Conservation (phyloP, 2,888 invertebrate species). For the Lutraria lutraria region DNA sequence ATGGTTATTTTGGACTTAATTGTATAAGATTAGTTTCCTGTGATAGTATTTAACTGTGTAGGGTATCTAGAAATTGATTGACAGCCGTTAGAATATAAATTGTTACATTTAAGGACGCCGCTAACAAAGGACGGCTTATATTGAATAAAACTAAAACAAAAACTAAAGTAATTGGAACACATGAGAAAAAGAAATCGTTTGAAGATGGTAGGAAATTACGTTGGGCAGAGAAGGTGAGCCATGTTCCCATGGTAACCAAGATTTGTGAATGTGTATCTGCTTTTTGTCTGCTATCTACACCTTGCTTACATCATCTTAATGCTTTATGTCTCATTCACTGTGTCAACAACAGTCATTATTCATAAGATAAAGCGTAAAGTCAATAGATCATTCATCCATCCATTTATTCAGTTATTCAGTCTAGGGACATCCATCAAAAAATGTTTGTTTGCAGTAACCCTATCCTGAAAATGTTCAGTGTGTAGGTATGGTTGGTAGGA, state of each 20-base stretch:
- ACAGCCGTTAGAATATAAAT: not conserved
- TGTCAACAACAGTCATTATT: not conserved
- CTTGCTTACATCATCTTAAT: not conserved
- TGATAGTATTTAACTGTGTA: too few species aligned
- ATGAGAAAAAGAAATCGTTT: constrained; percentile 59
- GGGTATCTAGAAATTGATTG: too few species aligned
- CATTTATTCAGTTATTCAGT: not conserved
- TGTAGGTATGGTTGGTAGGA: too few species aligned
- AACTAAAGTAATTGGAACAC: constrained; percentile 11
- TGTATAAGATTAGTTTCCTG: too few species aligned
- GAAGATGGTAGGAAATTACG: constrained; percentile 59
- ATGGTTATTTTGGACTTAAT: too few species aligned
- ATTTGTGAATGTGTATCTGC: not conserved
- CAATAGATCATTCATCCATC: not conserved
- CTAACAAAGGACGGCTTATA: constrained; percentile 32
- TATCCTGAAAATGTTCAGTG: too few species aligned
- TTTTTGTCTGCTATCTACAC: constrained; percentile 3
- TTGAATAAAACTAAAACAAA: constrained; percentile 45
- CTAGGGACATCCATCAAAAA: not conserved
- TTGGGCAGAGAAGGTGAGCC: constrained; percentile 66
- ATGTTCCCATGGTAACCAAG: constrained; percentile 60
- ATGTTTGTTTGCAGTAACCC: too few species aligned
- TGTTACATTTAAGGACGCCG: constrained; percentile 36
- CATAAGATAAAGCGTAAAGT: not conserved
- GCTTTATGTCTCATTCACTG: not conserved